Evolutionary conservation across 1,140 invertebrate genomes (phyloP), one percentile per base, ranked within the genome.

Genomic region (Solen grandis): DNA sequence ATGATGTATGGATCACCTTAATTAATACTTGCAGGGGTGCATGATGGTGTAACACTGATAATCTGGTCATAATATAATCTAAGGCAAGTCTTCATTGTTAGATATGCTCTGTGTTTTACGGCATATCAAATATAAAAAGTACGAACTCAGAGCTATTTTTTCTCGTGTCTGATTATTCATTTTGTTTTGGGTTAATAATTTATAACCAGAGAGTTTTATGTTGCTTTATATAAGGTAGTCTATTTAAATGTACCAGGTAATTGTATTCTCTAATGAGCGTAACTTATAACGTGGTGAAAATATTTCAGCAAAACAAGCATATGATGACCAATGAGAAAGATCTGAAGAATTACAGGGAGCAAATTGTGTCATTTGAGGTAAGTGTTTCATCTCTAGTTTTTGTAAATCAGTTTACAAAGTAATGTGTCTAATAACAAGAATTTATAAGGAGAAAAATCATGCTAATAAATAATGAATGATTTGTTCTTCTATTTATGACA

Each of bases 331-430:
- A 88, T 82, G 87, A 91, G 29, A 89, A 85, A 75, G 90, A 91
- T 73, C 62, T 92, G 50, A 86, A 84, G 33, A 86, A 81, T n/a
- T 87, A 89, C 55, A 88, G 87, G 66, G 82, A 90, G 74, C 88
- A 89, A 66, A 83, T 90, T 33, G 83, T 85, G 31, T 77, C 84
- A 54, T 89, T 90, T 87, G 90, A 90, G 57, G 90, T 91, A 85
- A 87, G n/a, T n/a, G n/a, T n/a, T n/a, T n/a, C n/a, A n/a, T n/a
- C n/a, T n/a, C n/a, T n/a, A n/a, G n/a, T n/a, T n/a, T n/a, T n/a
- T n/a, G n/a, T n/a, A n/a, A n/a, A n/a, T n/a, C n/a, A n/a, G n/a
- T n/a, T n/a, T n/a, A n/a, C n/a, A n/a, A n/a, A n/a, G n/a, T n/a
- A n/a, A n/a, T n/a, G n/a, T n/a, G n/a, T n/a, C n/a, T n/a, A n/a